Conservation (phyloP, 2,113 vertebrate species). For the Bucco capensis region DNA sequence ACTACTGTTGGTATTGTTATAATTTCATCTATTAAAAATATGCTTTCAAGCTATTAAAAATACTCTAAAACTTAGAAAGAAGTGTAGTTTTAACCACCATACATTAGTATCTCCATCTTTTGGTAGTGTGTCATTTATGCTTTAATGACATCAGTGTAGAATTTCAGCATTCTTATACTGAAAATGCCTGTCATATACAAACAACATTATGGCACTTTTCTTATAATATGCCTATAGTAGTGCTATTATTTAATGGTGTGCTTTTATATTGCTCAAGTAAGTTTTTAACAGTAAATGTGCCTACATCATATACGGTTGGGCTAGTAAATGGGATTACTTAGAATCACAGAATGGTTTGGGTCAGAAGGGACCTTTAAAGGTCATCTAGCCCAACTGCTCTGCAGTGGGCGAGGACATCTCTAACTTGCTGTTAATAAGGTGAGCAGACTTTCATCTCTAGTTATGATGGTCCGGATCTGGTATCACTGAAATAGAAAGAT, state of each 20-base stretch:
- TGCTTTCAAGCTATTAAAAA: constrained; percentile 60
- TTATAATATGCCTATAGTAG: constrained; percentile 64
- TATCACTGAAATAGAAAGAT: not conserved
- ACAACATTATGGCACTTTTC: constrained; percentile 69
- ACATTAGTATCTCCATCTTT: constrained; percentile 59
- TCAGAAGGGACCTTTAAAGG: no score
- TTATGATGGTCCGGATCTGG: not conserved
- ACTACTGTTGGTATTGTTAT: constrained; percentile 64
- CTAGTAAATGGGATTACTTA: not conserved
- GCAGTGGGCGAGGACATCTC: no score
- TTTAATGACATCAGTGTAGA: constrained; percentile 64
- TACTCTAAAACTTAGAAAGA: constrained; percentile 64
- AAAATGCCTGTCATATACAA: constrained; percentile 72
- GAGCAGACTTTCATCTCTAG: not conserved
- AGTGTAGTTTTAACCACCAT: constrained; percentile 53
- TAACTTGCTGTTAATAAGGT: not conserved
- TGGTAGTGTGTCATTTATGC: constrained; percentile 57
- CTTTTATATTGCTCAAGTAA: constrained; percentile 57
- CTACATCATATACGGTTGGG: not conserved
- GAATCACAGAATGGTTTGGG: no score
- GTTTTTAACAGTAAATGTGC: constrained; percentile 64
- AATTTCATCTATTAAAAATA: constrained; percentile 70
- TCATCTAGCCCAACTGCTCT: no score
- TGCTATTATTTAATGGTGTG: constrained; percentile 56
- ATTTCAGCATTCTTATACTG: constrained; percentile 68